Base-by-base conservation (phyloP, 2,888 invertebrate species). In the Pandemis corylana region DNA sequence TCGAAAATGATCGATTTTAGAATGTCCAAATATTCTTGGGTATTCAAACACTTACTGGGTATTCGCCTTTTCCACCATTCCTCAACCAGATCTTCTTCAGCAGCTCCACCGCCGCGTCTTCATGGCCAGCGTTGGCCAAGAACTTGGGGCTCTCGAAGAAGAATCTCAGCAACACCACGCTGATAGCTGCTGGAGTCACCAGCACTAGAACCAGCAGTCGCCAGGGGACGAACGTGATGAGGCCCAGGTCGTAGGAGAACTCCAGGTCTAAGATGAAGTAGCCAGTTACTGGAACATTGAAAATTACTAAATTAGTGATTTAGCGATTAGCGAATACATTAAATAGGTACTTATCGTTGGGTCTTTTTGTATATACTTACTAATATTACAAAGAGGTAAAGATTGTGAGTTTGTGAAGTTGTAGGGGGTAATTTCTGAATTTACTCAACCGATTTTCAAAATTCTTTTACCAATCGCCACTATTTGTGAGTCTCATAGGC, bases 111-210 rank as follows among this genome's bases (percentile, higher is more conserved):
- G 96, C 96, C 77, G 96, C 95, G 0, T 94, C 92, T 74, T 95
- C 94, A 44, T 91, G 88, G 5, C 96, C 95, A 66, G 93, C 93
- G 44, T 96, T 95, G 88, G 96, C 95, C 2, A 97, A 86, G 83
- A 96, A 97, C 84, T 96, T 97, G 0, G 97, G 97, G 82, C 96
- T 97, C 84, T 97, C 97, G n/a, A 96, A 95, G 77, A 95, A 94
- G 76, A 95, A 91, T 41, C 93, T 88, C 9, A 96, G 84, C 0
- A 94, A 86, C n/a, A 95, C 75, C 0, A 95, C 95, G 44, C 96
- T 95, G 0, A 96, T 77, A 0, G 96, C 84, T 66, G 95, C 94
- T 0, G 96, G 96, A 9, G 96, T 49, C 5, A 95, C 88, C 59
- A 93, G 84, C 2, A 91, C 77, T 1, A 90, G 67, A 4, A 84